Evolutionary conservation across 2,113 vertebrate genomes (phyloP), one percentile per base, ranked within the genome.

Genomic region (Bolborhynchus lineola): DNA sequence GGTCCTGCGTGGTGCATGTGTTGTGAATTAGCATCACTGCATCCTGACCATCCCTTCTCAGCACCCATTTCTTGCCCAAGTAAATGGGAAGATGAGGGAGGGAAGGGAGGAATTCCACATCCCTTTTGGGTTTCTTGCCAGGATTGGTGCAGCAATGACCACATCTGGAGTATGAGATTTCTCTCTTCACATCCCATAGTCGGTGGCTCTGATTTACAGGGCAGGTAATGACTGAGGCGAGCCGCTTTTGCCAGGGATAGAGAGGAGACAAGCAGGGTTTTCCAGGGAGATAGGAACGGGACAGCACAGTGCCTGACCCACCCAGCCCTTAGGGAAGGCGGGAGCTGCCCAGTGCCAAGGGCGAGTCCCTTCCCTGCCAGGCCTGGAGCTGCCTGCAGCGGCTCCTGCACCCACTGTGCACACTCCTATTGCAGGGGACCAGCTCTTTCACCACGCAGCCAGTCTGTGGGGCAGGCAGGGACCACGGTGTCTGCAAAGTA

Each of bases 51-150:
- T 33, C 42, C 52, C 39, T 46, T 47, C 49, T 70, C 41, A 18
- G 31, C 1, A 0, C 14, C n/a, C 4, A 2, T 52, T 53, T 42
- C 67, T 57, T 44, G 11, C 64, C 25, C 21, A 17, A 1, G 26
- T 25, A 9, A 52, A 63, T 9, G 59, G 46, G 80, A 35, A 57
- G 41, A 4, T 0, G 1, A 0, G 2, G n/a, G 12, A 84, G 33
- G 13, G 44, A 62, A 69, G 53, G n/a, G 44, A 52, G 64, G 37
- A 87, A 92, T 67, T 24, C 69, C 70, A 7, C 2, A 2, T 72
- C 13, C 37, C 29, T 13, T 23, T 17, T 41, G 77, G 55, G 10
- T 55, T 29, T 52, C n/a, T 41, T 60, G 11, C 33, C 1, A 6
- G 42, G 16, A 17, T 25, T 0, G 0, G 5, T 6, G 44, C 55